Conservation (phyloP, 2,113 vertebrate genomes). For the Cathartes aura region DNA sequence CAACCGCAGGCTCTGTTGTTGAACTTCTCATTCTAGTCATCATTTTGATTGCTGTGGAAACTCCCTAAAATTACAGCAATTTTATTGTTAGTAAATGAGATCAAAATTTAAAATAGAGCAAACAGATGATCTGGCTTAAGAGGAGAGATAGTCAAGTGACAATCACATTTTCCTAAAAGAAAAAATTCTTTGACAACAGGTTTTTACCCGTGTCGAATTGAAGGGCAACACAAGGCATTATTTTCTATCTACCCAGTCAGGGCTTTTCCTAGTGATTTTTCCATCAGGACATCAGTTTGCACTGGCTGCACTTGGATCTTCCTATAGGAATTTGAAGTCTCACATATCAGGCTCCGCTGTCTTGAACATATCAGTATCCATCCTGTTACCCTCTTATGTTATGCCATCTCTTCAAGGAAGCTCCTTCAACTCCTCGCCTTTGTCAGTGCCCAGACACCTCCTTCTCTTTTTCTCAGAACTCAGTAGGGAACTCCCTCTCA, state of each 20-base stretch:
- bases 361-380: not conserved
- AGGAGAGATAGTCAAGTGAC: not conserved
- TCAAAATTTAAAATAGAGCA: not conserved
- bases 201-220: not conserved
- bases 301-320: not conserved
- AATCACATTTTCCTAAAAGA: not conserved
- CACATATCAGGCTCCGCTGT: not conserved
- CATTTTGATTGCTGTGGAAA: constrained; percentile 24
- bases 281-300: not conserved
- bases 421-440: not conserved
- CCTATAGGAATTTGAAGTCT: not conserved
- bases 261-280: not conserved
- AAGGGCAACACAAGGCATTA: not conserved
- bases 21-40: constrained; percentile 1
- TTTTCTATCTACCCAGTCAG: not conserved
- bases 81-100: constrained; percentile 21
- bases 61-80: constrained; percentile 14
- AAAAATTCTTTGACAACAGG: not conserved
- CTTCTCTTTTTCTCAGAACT: not conserved
- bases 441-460: not conserved
- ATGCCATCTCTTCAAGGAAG: not conserved
- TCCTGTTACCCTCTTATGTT: not conserved
- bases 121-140: not conserved
- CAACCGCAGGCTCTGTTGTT: constrained; percentile 6
- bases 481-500: not conserved